Percentiles rank a stretch among this genome's conserved stretches.
Evolutionary conservation across 1,140 invertebrate genomes (phyloP).

Genomic region (Lordiphosa stackelbergi): DNA sequence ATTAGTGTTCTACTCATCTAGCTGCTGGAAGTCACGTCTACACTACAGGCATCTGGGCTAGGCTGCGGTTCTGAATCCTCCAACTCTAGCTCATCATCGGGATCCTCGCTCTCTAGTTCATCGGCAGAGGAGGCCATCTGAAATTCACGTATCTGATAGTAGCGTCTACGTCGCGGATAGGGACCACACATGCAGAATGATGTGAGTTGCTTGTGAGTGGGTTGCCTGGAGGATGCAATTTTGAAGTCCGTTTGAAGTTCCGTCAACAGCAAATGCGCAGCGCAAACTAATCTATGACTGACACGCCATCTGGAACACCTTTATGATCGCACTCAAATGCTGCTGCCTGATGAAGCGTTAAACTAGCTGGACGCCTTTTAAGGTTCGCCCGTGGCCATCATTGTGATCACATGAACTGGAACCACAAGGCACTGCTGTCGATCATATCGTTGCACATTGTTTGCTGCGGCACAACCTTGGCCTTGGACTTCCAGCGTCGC

Average conservation of each 20-base stretch:
- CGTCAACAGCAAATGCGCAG: conserved; percentile 21
- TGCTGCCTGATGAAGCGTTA: conserved; percentile 36
- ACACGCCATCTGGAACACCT: conserved; percentile 16
- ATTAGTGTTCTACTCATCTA: conserved; percentile 12
- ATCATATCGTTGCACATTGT: conserved; percentile 15
- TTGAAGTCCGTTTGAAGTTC: conserved; percentile 34
- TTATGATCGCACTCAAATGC: conserved; percentile 16
- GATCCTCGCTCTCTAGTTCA: conserved; percentile 68
- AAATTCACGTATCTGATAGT: conserved; percentile 70
- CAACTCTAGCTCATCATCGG: conserved; percentile 62
- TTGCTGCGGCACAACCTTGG: conserved; percentile 1
- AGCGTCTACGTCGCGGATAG: conserved; percentile 56
- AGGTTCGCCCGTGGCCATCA: conserved; percentile 26
- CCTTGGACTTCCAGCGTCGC: conserved; percentile 30
- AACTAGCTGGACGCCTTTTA: conserved; percentile 49
- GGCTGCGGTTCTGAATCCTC: conserved; percentile 35
- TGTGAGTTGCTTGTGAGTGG: conserved; percentile 57
- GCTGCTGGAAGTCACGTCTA: not conserved
- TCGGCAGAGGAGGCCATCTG: conserved; percentile 70
- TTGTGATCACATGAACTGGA: conserved; percentile 48
- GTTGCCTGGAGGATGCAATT: conserved; percentile 66
- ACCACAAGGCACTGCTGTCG: conserved; percentile 60
- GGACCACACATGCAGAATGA: conserved; percentile 73
- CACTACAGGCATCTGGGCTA: conserved; percentile 36
- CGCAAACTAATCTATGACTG: conserved; percentile 35